phyloP scores from a whole-genome alignment of 2,113 vertebrate species.

The Psettodes erumei region DNA sequence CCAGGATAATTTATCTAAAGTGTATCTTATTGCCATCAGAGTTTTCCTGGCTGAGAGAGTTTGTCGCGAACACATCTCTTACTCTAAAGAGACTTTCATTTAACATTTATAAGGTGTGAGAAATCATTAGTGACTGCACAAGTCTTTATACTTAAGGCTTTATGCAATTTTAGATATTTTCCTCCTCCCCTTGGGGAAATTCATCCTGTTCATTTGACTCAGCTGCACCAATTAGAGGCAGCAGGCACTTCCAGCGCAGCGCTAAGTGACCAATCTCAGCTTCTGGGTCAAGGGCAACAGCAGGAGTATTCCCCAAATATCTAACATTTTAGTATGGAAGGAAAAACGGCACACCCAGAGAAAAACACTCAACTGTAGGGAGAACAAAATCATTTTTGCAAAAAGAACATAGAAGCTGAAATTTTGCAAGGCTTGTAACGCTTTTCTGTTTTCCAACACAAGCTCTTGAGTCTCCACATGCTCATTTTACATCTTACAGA shows the following conservation, averaged over 20 bases:
- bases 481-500: constrained; percentile 15
- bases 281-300: constrained; percentile 46
- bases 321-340: not conserved
- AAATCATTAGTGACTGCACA: constrained; percentile 26
- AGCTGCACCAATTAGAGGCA: constrained; percentile 45
- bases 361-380: not conserved
- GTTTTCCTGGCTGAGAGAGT: constrained; percentile 27
- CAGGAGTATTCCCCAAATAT: constrained; percentile 25
- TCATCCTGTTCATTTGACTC: constrained; percentile 40
- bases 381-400: not conserved
- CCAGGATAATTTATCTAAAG: constrained; percentile 47
- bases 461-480: not conserved
- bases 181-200: constrained; percentile 29
- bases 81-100: constrained; percentile 30
- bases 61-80: constrained; percentile 16
- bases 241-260: constrained; percentile 33
- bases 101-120: constrained; percentile 13
- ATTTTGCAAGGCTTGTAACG: not conserved
- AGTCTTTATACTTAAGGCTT: constrained; percentile 9
- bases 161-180: constrained; percentile 35
- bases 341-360: not conserved
- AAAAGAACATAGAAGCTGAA: not conserved
- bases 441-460: constrained; percentile 15
- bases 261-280: constrained; percentile 20
- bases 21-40: constrained; percentile 17